A percentile compares a stretch with the other conserved stretches of the same genome.
phyloP scores from a whole-genome alignment of 2,888 invertebrate genomes.

The Galeopsomyia nigrocyanea region DNA sequence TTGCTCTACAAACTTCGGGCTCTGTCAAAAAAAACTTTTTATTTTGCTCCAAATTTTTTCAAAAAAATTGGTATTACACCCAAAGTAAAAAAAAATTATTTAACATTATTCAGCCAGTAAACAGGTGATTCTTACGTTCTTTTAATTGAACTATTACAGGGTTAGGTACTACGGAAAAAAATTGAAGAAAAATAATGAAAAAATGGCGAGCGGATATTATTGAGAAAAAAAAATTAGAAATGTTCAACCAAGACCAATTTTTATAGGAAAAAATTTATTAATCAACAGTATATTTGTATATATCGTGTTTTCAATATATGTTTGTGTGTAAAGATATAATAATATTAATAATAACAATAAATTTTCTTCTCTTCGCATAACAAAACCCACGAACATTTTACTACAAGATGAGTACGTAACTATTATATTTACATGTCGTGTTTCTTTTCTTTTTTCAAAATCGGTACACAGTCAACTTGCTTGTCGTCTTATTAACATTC shows the following conservation, averaged over 20 bases:
- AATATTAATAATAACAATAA: conserved; percentile 57
- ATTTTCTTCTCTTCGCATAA: conserved; percentile 64
- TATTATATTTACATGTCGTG: conserved; percentile 60
- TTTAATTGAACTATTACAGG: conserved; percentile 15
- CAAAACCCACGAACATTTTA: conserved; percentile 65
- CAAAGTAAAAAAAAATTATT: conserved; percentile 7
- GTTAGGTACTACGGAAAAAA: conserved; percentile 29
- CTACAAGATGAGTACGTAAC: conserved; percentile 49
- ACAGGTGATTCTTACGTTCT: conserved; percentile 47
- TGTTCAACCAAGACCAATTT: conserved; percentile 63
- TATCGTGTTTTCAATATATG: conserved; percentile 48
- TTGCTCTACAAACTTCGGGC: conserved; percentile 33
- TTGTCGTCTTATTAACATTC: conserved; percentile 62
- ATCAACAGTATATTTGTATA: conserved; percentile 61
- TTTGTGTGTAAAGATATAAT: conserved; percentile 46
- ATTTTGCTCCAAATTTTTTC: neutral
- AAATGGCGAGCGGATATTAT: conserved; percentile 26
- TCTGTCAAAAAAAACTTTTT: conserved; percentile 60
- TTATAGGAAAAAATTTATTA: conserved; percentile 67
- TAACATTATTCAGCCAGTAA: conserved; percentile 46
- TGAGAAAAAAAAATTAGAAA: conserved; percentile 42
- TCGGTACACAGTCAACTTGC: conserved; percentile 57
- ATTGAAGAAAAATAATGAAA: conserved; percentile 21
- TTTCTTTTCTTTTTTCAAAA: conserved; percentile 21
- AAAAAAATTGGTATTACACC: neutral